Evolutionary conservation across 1,140 invertebrate genomes (phyloP), one percentile per base, ranked within the genome.

Genomic region (Scaptomyza hsui): DNA sequence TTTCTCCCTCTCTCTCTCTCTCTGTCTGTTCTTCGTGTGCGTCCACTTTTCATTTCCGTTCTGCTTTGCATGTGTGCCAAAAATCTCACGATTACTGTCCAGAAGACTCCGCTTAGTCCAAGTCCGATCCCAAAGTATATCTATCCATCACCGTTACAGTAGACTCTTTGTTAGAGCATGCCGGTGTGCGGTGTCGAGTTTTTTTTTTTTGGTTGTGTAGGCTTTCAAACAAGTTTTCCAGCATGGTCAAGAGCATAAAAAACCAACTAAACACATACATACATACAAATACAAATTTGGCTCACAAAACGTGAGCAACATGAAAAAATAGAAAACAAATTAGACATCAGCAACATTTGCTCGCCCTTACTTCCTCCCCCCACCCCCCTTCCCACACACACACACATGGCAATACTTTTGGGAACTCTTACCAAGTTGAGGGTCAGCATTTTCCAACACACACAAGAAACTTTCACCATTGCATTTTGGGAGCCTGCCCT

Each of bases 11-110:
- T 12, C 13, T 4, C n/a, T 10, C 12, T 37, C 16, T 7, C 21
- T 9, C 9, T 16, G 9, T 21, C 18, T 21, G 16, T 41, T 44
- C 79, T 35, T 71, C 75, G 80, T 83, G 75, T 83, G 80, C 62
- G 80, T 85, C 48, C 76, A 71, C 65, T 64, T 80, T 79, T 62
- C 44, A 56, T 70, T 64, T 70, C 60, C 80, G 83, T 73, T 82
- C 78, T 72, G 73, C 75, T 77, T 56, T 63, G 44, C 41, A 29
- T 71, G 51, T 64, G 67, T 68, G 79, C 75, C 79, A 75, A 78
- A 72, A 67, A 74, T 82, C 79, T 79, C 67, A 68, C 72, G 62
- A 53, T 61, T 29, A 49, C 19, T 65, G 16, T 75, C 24, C 24
- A 26, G 6, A 26, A 26, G 24, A 4, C 24, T 7, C 26, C n/a